Evolutionary conservation across 2,888 invertebrate species (phyloP), one percentile per base, ranked within the genome.

Genomic region (Apotomis betuletana): DNA sequence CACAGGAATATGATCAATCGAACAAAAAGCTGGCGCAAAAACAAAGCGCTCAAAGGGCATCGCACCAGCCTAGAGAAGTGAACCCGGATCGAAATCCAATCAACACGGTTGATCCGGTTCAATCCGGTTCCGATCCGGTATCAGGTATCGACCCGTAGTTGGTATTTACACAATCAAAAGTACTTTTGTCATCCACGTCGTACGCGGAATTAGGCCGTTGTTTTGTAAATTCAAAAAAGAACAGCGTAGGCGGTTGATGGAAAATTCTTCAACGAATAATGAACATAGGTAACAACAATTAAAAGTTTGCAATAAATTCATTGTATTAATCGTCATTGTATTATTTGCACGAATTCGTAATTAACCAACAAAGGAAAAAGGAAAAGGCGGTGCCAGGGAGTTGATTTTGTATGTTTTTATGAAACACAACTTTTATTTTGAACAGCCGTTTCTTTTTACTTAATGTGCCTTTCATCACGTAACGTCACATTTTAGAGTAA

Each of bases 81-180:
- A 68, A 74, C 74, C 71, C 69, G 71, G 73, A 81, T 80, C 81
- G 79, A 65, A 78, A 83, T 81, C 83, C 88, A 88, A 88, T 88
- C 87, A 86, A 85, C 85, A 84, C 83, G 80, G 80, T 80, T 83
- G 83, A 86, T 85, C 83, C 80, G 79, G 79, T 64, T 76, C 77
- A 76, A 77, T 78, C 75, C 67, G 74, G 69, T 57, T 73, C 69
- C 65, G 72, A 69, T 72, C 69, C 70, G 69, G 69, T 65, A 65
- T 65, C 65, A 65, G 65, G 58, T 74, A 71, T 71, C 69, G 76
- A 73, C 67, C 67, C 69, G 74, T 71, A 73, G 68, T 75, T 76
- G 73, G 74, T 73, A 73, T 72, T 75, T 76, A 75, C 75, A 69
- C 69, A 69, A 73, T 71, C 74, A 61, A 65, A 74, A 73, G 64